Conservation (phyloP, 2,888 invertebrate genomes). For the Thelaira solivaga region DNA sequence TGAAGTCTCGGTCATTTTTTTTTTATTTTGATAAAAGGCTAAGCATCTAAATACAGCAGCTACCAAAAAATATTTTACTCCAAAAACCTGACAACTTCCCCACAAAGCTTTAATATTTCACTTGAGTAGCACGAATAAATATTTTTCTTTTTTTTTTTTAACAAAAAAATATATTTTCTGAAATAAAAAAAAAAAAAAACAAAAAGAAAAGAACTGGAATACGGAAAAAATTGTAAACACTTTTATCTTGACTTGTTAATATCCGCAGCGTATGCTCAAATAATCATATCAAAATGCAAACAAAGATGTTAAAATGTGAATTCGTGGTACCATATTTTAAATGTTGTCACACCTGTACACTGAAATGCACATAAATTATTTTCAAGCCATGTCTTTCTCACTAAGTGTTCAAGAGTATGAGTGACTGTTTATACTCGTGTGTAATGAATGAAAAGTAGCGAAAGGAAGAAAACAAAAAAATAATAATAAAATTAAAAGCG, state of each 20-base stretch:
- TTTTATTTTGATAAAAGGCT: too few species aligned
- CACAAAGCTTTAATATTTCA: too few species aligned
- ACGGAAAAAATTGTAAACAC: neutral
- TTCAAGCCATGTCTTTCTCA: slow-evolving; percentile 30
- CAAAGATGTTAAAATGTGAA: slow-evolving; percentile 42
- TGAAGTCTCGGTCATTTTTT: too few species aligned
- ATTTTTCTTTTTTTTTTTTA: too few species aligned
- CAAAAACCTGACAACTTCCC: too few species aligned
- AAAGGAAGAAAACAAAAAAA: neutral
- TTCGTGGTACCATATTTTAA: slow-evolving; percentile 44
- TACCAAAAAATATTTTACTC: too few species aligned
- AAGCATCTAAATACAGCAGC: too few species aligned
- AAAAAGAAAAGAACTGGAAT: too few species aligned
- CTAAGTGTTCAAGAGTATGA: slow-evolving; percentile 7
- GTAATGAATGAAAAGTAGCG: slow-evolving; percentile 1
- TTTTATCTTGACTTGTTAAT: slow-evolving; percentile 25
- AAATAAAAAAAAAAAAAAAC: too few species aligned
- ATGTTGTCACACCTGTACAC: slow-evolving; percentile 57
- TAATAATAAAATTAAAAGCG: neutral
- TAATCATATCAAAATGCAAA: slow-evolving; percentile 45
- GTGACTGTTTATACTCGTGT: too few species aligned
- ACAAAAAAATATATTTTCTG: too few species aligned
- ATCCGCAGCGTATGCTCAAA: slow-evolving; percentile 20
- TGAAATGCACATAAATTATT: slow-evolving; percentile 48
- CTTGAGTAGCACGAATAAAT: too few species aligned